Conservation (phyloP, 2,797 vertebrate genomes). For the Aplochiton taeniatus region DNA sequence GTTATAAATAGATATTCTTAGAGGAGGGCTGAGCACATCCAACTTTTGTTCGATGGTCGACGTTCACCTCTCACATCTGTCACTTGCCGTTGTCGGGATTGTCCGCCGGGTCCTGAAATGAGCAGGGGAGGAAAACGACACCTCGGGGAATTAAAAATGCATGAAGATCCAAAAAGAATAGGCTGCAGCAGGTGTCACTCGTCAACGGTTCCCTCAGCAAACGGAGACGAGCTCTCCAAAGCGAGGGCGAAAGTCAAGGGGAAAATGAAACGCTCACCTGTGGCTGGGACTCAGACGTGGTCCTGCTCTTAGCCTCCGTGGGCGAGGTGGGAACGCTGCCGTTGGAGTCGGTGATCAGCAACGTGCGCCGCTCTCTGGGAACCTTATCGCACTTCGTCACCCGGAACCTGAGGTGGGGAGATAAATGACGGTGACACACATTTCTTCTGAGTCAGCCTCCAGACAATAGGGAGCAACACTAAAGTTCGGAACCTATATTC, state of each 20-base stretch:
- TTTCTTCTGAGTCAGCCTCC: too few species aligned
- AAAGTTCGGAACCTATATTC: too few species aligned
- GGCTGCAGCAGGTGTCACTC: too few species aligned
- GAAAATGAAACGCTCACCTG: constrained; percentile 58
- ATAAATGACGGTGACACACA: constrained; percentile 2
- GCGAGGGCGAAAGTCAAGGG: too few species aligned
- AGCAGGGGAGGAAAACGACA: neutral
- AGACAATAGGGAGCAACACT: neutral
- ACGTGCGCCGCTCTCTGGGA: constrained; percentile 76
- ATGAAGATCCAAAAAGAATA: neutral
- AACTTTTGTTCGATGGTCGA: too few species aligned
- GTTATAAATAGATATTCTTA: neutral
- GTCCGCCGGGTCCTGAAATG: constrained; percentile 50
- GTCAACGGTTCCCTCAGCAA: too few species aligned
- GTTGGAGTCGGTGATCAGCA: constrained; percentile 77
- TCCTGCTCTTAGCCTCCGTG: constrained; percentile 58
- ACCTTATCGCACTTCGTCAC: constrained; percentile 92
- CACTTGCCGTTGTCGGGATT: constrained; percentile 38
- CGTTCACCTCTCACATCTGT: constrained; percentile 48
- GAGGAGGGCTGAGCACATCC: neutral
- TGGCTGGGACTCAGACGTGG: constrained; percentile 62
- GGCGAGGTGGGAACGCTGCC: constrained; percentile 75
- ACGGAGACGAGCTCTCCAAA: too few species aligned
- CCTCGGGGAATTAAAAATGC: neutral
- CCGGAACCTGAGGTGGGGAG: constrained; percentile 81